A percentile compares a stretch with the other conserved stretches of the same genome.
These are phyloP conservation scores for Nomada flava DNA, from an alignment of 2,888 invertebrate species.

Conservation along the genomic window DNA sequence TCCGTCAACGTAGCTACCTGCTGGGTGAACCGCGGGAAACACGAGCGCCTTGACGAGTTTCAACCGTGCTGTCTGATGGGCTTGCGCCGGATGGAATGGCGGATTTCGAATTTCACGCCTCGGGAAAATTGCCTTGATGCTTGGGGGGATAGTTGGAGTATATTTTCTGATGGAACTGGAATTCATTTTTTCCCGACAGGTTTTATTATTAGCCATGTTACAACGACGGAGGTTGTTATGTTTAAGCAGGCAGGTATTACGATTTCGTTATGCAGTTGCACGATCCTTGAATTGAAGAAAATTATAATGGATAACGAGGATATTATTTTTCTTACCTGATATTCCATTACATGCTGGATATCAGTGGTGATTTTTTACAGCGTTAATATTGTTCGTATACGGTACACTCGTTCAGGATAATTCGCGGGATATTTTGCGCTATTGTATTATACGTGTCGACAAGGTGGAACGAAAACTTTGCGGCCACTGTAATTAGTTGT, in stretches of 20 bases:
- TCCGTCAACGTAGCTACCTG: constrained; percentile 66
- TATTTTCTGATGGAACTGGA: not conserved
- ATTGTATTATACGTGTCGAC: too few relatives aligned
- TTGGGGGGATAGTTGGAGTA: not conserved
- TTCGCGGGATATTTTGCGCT: too few relatives aligned
- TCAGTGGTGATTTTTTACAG: too few relatives aligned
- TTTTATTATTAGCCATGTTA: not conserved
- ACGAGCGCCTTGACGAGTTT: constrained; percentile 1
- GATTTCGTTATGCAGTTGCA: too few relatives aligned
- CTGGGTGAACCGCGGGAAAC: constrained; percentile 45
- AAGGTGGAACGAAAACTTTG: not conserved
- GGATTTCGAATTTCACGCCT: constrained; percentile 23
- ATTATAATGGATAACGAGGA: too few relatives aligned
- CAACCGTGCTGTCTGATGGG: not conserved
- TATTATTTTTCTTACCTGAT: too few relatives aligned
- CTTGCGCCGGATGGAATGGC: not conserved
- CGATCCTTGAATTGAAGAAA: too few relatives aligned
- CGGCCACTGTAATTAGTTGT: constrained; percentile 12
- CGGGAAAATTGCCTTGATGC: not conserved
- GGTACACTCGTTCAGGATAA: too few relatives aligned
- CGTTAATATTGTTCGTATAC: not conserved
- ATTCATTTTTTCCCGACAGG: not conserved
- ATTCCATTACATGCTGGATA: too few relatives aligned
- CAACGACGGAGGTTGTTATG: not conserved
- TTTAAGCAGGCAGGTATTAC: too few relatives aligned